Conservation (phyloP, 92 coral and sea anemone genomes). For the Porites cylindrica region DNA sequence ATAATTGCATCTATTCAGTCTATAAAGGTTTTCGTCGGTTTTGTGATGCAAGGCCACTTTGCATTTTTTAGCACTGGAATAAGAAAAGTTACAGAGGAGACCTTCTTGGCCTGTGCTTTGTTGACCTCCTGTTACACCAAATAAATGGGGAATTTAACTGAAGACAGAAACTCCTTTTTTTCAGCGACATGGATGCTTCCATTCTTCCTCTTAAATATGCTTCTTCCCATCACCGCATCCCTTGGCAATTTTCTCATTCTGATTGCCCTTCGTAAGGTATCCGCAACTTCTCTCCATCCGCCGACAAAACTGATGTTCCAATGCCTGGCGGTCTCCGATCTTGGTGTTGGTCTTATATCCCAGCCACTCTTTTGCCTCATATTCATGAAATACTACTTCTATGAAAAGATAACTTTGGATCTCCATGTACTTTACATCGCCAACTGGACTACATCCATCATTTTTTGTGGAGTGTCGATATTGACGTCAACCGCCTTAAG, state of each 20-base stretch:
- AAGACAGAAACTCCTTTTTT: too few species aligned
- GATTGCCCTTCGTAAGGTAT: background rate
- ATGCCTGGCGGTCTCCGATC: constrained; percentile 12
- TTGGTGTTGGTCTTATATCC: background rate
- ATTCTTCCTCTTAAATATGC: background rate
- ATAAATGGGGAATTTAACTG: too few species aligned
- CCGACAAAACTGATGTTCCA: constrained; percentile 1
- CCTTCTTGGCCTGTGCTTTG: too few species aligned
- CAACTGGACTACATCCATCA: background rate
- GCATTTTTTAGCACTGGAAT: too few species aligned
- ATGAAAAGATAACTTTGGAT: background rate
- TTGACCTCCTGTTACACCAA: too few species aligned
- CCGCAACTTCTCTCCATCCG: background rate
- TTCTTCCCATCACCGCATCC: constrained; percentile 1
- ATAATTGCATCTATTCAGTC: too few species aligned
- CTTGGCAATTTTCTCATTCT: constrained; percentile 13
- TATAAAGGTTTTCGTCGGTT: too few species aligned
- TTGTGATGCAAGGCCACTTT: too few species aligned
- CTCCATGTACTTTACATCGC: background rate
- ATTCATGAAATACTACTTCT: background rate
- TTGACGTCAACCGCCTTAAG: background rate
- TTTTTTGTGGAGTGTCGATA: background rate
- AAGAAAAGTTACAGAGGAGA: too few species aligned
- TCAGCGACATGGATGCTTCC: background rate
- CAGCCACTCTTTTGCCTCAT: background rate